A percentile compares a stretch with the other conserved stretches of the same genome.
Conservation (phyloP, 1,140 invertebrate genomes). For the Ruditapes philippinarum region DNA sequence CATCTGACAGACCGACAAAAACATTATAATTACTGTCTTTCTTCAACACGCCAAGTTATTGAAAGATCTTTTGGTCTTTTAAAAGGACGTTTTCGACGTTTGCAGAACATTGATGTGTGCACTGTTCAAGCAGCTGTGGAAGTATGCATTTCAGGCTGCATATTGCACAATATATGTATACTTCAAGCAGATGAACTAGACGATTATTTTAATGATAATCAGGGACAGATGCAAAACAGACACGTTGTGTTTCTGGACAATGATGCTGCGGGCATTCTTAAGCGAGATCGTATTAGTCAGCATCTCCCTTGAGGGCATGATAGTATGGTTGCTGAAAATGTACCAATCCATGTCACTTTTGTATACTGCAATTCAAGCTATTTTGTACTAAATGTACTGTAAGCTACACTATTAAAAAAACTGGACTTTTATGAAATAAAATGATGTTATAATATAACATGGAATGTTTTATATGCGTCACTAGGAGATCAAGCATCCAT, state of each 20-base stretch:
- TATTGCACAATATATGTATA: conserved; percentile 83
- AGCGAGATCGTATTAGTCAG: neutral
- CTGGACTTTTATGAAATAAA: neutral
- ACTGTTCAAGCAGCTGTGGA: conserved; percentile 77
- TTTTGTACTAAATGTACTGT: neutral
- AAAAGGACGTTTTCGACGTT: conserved; percentile 81
- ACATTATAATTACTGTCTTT: conserved; percentile 77
- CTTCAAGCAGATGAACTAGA: conserved; percentile 1
- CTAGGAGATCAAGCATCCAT: neutral
- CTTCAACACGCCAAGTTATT: conserved; percentile 74
- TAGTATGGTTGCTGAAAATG: neutral
- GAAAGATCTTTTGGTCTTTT: conserved; percentile 76
- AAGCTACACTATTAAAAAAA: no score
- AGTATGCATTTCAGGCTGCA: conserved; percentile 75
- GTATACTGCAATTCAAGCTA: neutral
- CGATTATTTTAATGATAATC: neutral
- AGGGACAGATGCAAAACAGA: conserved; percentile 3
- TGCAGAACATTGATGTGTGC: conserved; percentile 75
- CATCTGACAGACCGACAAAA: conserved; percentile 77
- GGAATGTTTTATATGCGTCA: neutral
- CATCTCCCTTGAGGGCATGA: neutral
- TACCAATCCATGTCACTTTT: neutral
- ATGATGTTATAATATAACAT: neutral
- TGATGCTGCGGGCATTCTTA: neutral
- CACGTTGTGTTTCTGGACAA: neutral